Evolutionary conservation across 2,113 vertebrate genomes (phyloP).

Genomic region (Strigops habroptila): DNA sequence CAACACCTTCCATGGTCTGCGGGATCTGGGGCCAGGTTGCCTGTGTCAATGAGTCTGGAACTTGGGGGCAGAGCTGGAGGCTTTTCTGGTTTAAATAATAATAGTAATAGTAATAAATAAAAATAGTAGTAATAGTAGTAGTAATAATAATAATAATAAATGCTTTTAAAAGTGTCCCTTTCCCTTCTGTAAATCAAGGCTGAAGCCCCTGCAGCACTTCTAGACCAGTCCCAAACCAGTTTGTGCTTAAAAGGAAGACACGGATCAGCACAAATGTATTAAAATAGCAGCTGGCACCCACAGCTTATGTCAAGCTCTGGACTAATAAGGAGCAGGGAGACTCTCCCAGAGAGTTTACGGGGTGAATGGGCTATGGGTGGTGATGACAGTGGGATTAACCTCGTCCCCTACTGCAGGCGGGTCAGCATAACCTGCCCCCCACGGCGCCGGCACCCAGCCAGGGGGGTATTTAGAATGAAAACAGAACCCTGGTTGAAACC

Average conservation of each 20-base stretch:
- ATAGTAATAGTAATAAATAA: background rate
- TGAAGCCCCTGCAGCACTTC: background rate
- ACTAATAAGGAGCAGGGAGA: background rate
- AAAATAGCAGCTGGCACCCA: background rate
- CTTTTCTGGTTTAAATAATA: background rate
- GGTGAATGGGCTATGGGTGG: rapidly evolving
- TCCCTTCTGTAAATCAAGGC: background rate
- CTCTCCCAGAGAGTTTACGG: rapidly evolving
- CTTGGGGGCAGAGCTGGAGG: background rate
- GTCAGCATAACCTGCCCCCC: background rate
- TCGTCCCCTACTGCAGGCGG: background rate
- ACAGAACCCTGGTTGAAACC: background rate
- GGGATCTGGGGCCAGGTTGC: background rate
- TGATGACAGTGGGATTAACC: background rate
- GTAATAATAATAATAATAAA: background rate
- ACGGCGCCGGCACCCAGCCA: rapidly evolving
- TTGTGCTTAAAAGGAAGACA: background rate
- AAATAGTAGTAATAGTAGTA: background rate
- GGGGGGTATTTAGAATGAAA: background rate
- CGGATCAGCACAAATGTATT: background rate
- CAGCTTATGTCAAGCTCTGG: background rate
- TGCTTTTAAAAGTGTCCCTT: background rate
- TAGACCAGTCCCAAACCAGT: background rate
- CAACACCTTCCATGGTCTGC: rapidly evolving
- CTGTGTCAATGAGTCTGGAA: background rate